Evolutionary conservation across 2,113 vertebrate species (phyloP), one percentile per base, ranked within the genome.

Genomic region (Cepphus grylle): DNA sequence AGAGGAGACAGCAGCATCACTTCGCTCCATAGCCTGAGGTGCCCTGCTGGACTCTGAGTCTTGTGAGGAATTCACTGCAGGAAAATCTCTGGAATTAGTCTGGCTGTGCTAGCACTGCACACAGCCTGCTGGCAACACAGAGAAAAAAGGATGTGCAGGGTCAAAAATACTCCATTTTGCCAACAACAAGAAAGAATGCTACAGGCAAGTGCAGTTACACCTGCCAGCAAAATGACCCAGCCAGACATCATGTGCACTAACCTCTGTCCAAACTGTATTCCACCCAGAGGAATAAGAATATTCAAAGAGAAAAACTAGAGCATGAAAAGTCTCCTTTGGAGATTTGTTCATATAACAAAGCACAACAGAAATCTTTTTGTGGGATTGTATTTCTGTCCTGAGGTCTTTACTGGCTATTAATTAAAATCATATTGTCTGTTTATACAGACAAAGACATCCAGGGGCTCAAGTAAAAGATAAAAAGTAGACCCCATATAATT

Each of bases 351-450:
- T 55, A n/a, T 38, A 94, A 92, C 70, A 86, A 88, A 84, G 77
- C 34, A 61, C 61, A 92, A 74, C 34, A 82, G 36, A 89, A 85
- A 38, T 87, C 9, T 55, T 95, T 96, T 32, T 42, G 70, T 61
- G 40, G 29, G 25, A 73, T 69, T 76, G 32, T 49, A 10, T 73
- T 84, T 90, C 80, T 97, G 19, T 26, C 52, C 61, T 32, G 16
- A 93, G 84, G 76, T 94, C 55, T 80, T 92, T 62, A 38, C 73
- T 81, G 36, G 47, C 69, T 92, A 91, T 86, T 97, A 89, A 95
- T 96, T 94, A 96, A 94, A 96, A 85, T 42, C n/a, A 42, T 70
- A 86, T 82, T 94, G 78, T 72, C 74, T 84, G 59, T 93, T 90
- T 86, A 90, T 55, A 92, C 20, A 83, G 53, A 83, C 63, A 90